A percentile compares a stretch with the other conserved stretches of the same genome.
Conservation (phyloP, 1,140 invertebrate genomes). For the Drosophila novamexicana region DNA sequence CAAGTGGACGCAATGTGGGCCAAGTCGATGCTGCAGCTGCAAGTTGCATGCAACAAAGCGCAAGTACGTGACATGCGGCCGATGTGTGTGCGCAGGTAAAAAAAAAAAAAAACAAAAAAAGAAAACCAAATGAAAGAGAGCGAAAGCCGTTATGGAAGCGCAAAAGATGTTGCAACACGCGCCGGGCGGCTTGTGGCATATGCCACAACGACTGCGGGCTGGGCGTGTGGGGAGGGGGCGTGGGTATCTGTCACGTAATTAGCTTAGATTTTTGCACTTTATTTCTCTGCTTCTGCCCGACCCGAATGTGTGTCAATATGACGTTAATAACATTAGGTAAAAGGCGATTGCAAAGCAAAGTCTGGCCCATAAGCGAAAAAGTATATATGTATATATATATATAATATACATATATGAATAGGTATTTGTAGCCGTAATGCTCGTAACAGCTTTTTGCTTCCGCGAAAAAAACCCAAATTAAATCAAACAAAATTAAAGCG, state of each 20-base stretch:
- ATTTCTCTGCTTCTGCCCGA: slow-evolving; percentile 13
- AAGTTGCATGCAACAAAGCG: slow-evolving; percentile 35
- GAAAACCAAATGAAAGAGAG: slow-evolving; percentile 32
- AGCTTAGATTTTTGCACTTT: slow-evolving; percentile 69
- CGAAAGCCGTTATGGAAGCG: slow-evolving; percentile 53
- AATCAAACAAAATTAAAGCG: slow-evolving; percentile 49
- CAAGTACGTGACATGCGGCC: slow-evolving; percentile 31
- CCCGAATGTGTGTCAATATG: slow-evolving; percentile 76
- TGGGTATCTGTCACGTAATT: slow-evolving; percentile 63
- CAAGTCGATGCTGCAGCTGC: slow-evolving; percentile 34
- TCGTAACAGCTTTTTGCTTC: slow-evolving; percentile 70
- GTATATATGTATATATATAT: background rate
- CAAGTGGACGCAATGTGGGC: slow-evolving; percentile 14
- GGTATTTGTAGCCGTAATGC: slow-evolving; percentile 17
- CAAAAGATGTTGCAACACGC: slow-evolving; percentile 27
- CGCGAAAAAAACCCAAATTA: slow-evolving; percentile 68
- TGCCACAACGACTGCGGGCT: slow-evolving; percentile 46
- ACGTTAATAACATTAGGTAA: slow-evolving; percentile 81
- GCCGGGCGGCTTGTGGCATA: background rate
- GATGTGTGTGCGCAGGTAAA: slow-evolving; percentile 15
- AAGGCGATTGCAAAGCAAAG: slow-evolving; percentile 63
- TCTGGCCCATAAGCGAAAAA: slow-evolving; percentile 2
- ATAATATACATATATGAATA: background rate
- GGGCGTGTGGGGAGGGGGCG: no score
- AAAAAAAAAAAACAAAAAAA: background rate